Percentiles rank a stretch among this genome's conserved stretches.
phyloP scores from a whole-genome alignment of 2,113 vertebrate genomes.

The Leptosomus discolor region DNA sequence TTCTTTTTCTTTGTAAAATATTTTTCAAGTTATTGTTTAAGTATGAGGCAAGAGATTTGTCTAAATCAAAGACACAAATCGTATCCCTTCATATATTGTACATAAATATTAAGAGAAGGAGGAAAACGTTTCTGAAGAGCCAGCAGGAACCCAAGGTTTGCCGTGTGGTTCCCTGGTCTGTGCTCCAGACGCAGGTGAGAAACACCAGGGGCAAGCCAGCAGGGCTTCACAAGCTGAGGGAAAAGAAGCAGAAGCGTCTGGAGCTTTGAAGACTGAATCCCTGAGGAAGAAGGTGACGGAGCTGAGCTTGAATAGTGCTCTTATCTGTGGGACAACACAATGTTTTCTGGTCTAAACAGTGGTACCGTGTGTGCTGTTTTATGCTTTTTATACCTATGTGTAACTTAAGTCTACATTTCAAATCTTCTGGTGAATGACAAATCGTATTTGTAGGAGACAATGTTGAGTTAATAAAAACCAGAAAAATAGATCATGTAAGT shows the following conservation, averaged over 20 bases:
- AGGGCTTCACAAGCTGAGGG: not conserved
- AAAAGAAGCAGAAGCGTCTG: slow-evolving; percentile 31
- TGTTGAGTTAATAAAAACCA: slow-evolving; percentile 71
- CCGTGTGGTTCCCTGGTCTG: not conserved
- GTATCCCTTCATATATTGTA: slow-evolving; percentile 71
- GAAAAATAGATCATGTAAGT: slow-evolving; percentile 56
- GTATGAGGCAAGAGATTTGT: slow-evolving; percentile 69
- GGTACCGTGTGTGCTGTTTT: slow-evolving; percentile 65
- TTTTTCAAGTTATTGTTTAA: slow-evolving; percentile 74
- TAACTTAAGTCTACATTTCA: slow-evolving; percentile 75
- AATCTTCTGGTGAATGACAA: slow-evolving; percentile 70
- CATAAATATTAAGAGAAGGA: slow-evolving; percentile 51
- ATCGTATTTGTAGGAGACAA: slow-evolving; percentile 72
- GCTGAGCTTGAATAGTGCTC: slow-evolving; percentile 30
- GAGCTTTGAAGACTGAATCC: slow-evolving; percentile 33
- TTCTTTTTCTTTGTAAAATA: slow-evolving; percentile 73
- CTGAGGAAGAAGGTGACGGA: not conserved
- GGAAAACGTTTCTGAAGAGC: slow-evolving; percentile 51
- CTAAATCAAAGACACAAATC: slow-evolving; percentile 54
- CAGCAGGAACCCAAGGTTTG: slow-evolving; percentile 9
- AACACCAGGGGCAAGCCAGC: not conserved
- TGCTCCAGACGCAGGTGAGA: not conserved
- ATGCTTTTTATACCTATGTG: slow-evolving; percentile 73
- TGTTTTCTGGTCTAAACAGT: slow-evolving; percentile 60
- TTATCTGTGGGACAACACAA: slow-evolving; percentile 46